Conservation (phyloP, 2,113 vertebrate species). For the Pongo pygmaeus region DNA sequence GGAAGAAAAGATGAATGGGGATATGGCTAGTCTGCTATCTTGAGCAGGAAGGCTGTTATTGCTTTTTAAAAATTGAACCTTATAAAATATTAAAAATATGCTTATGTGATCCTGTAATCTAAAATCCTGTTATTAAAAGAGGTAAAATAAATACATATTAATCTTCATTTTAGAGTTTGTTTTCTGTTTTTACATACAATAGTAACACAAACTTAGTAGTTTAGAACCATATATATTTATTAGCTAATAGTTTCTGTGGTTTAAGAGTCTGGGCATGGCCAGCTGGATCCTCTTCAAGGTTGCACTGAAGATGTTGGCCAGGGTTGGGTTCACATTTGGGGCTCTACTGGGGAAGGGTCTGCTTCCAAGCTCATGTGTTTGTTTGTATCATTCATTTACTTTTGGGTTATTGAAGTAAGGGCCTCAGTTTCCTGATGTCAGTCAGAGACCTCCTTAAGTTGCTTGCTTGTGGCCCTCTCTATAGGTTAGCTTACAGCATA, state of each 20-base stretch:
- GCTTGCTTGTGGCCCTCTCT: neutral
- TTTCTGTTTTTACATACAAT: neutral
- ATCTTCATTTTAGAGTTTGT: neutral
- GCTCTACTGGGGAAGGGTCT: neutral
- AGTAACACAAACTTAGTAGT: neutral
- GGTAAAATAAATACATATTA: neutral
- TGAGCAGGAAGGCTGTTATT: neutral
- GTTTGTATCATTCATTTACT: neutral
- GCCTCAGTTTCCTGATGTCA: neutral
- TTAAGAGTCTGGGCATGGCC: neutral
- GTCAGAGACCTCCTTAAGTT: neutral
- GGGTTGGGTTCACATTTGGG: neutral
- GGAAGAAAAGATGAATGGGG: conserved; percentile 17
- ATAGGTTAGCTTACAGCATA: neutral
- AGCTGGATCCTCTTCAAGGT: neutral
- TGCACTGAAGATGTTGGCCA: neutral
- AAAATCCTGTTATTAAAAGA: neutral
- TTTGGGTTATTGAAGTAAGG: neutral
- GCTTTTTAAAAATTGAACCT: neutral
- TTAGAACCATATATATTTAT: neutral
- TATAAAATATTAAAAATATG: neutral
- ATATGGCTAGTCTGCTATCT: neutral
- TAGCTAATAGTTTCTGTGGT: neutral
- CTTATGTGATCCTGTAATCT: neutral
- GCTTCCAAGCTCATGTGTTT: neutral